Base-by-base conservation (phyloP, 1,140 invertebrate genomes). In the Onthophagus taurus region DNA sequence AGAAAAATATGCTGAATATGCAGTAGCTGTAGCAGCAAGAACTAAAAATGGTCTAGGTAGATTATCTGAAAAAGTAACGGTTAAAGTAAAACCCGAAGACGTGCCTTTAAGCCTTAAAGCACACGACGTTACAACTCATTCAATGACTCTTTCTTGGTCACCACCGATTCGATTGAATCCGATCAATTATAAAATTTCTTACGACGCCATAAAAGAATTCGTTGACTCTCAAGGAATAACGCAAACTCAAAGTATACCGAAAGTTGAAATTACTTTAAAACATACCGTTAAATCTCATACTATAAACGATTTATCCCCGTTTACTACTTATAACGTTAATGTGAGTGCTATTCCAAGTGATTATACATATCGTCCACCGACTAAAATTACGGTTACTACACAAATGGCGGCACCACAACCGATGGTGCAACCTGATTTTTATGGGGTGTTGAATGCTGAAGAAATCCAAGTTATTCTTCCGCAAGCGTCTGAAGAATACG, bases 401-500 rank as follows among this genome's bases (percentile, higher is more conserved):
- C 89, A 94, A 67, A 94, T 94, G 89, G 91, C 89, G 1, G 92
- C 92, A 0, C 93, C 93, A 1, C 89, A 94, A 54, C 85, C 89
- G 0, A 94, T 97, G 86, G 89, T 92, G 0, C 86, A 90, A 58
- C 93, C 94, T 0, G 89, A 91, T 57, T 90, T 94, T 58, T 90
- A 88, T 58, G 86, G 87, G 2, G 85, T 91, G 33, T 79, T 88
- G 14, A 85, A 85, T 58, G 75, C 78, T 0, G 85, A 89, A 60
- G 87, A 89, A 66, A 89, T 97, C 48, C 80, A 83, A 37, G 86
- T 97, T 11, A 89, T 90, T 48, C 65, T 97, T 53, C 88, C 89
- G 2, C 89, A 91, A 71, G 94, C 96, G 0, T 95, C 90, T 0
- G 94, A 98, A 70, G 93, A 97, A 67, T 97, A 97, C 63, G 96